Evolutionary conservation across 92 coral and sea anemone species (phyloP).

Genomic region (Heteractis magnifica): DNA sequence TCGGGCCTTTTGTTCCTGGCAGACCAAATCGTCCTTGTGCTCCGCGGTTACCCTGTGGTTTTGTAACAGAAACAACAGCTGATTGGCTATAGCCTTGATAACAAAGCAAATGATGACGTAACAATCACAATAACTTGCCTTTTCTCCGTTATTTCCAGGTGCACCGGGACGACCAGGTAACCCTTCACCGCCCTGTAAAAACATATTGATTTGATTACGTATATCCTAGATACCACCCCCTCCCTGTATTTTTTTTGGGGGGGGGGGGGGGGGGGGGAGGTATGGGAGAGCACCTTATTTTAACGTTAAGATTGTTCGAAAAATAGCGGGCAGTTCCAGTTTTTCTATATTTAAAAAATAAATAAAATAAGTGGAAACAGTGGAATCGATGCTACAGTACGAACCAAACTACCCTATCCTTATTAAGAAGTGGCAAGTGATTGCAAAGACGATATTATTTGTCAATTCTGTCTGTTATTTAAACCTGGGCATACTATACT

Average conservation of each 20-base stretch:
- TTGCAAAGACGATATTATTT: too few relatives aligned
- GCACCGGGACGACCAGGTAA: conserved; percentile 39
- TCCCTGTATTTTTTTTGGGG: neutral
- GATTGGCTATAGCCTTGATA: neutral
- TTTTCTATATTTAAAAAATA: too few relatives aligned
- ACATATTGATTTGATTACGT: neutral
- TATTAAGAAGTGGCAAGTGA: too few relatives aligned
- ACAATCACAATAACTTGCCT: conserved; percentile 12
- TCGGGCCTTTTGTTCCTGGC: conserved; percentile 50
- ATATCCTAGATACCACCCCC: neutral
- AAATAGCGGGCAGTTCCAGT: too few relatives aligned
- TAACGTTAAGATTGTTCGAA: neutral
- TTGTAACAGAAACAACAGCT: neutral
- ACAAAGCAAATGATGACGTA: neutral
- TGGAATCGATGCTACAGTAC: too few relatives aligned
- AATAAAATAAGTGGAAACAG: too few relatives aligned
- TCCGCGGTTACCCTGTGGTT: conserved; percentile 39
- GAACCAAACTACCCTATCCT: too few relatives aligned
- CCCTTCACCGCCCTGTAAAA: conserved; percentile 37
- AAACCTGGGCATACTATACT: too few relatives aligned
- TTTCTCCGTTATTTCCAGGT: conserved; percentile 38
- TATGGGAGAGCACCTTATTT: too few relatives aligned
- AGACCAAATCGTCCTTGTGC: conserved; percentile 42
- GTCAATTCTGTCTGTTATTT: too few relatives aligned
- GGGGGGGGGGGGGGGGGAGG: neutral